Conservation (phyloP, 2,113 vertebrate genomes). For the Aspiorhynchus laticeps region DNA sequence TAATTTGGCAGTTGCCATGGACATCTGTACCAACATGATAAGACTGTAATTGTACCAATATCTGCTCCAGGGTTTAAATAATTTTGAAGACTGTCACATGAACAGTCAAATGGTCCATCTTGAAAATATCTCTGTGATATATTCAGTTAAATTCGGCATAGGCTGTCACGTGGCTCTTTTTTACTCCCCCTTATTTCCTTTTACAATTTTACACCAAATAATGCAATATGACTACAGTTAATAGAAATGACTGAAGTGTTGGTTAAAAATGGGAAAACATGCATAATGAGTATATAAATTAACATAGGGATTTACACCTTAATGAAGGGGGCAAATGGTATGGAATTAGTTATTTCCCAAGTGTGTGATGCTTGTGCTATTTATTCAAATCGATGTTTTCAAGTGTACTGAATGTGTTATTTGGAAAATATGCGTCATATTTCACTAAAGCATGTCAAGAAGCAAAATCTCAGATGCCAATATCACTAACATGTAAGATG, state of each 20-base stretch:
- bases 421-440: background rate
- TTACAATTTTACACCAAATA: constrained; percentile 29
- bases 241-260: background rate
- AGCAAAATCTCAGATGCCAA: background rate
- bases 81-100: constrained; percentile 70
- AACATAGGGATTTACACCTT: constrained; percentile 30
- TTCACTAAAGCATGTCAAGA: background rate
- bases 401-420: background rate
- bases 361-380: background rate
- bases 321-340: background rate
- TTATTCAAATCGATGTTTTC: background rate
- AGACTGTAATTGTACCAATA: constrained; percentile 75
- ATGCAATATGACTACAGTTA: background rate
- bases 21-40: constrained; percentile 74
- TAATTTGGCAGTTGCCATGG: constrained; percentile 66
- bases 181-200: background rate
- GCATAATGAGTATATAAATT: background rate
- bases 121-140: constrained; percentile 51
- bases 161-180: background rate
- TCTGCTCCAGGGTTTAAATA: constrained; percentile 73
- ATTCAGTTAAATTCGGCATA: constrained; percentile 41
- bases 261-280: background rate
- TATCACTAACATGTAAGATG: background rate
- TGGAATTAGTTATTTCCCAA: constrained; percentile 13
- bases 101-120: constrained; percentile 72